phyloP scores from a whole-genome alignment of 2,888 invertebrate species.

The Caenorhabditis doughertyi region DNA sequence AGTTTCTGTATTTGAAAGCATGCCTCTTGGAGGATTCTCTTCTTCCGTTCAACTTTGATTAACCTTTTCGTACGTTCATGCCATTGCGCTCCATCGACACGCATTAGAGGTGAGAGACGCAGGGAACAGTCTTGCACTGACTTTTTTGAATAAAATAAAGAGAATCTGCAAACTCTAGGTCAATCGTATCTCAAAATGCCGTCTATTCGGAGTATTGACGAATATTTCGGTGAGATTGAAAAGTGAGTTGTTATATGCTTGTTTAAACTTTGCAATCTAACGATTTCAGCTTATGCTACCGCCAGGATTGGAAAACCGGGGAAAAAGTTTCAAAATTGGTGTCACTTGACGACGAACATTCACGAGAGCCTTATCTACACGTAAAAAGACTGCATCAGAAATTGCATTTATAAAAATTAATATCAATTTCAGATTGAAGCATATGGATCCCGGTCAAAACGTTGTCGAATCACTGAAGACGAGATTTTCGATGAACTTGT shows the following conservation, averaged over 20 bases:
- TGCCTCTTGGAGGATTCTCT: too few species aligned
- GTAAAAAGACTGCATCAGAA: conserved; percentile 15
- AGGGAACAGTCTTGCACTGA: background rate
- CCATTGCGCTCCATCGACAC: conserved; percentile 11
- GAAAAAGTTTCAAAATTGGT: conserved; percentile 45
- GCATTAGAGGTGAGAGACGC: conserved; percentile 4
- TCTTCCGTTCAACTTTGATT: too few species aligned
- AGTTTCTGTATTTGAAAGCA: too few species aligned
- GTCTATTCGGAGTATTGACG: conserved; percentile 15
- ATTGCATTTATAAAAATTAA: background rate
- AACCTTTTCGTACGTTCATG: too few species aligned
- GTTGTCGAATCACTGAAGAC: conserved; percentile 67
- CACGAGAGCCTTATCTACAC: conserved; percentile 39
- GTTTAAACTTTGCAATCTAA: too few species aligned
- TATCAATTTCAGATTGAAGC: conserved; percentile 56
- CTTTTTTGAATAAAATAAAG: background rate
- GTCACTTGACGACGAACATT: conserved; percentile 44
- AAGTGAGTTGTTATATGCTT: conserved; percentile 21
- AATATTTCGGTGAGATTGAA: conserved; percentile 53
- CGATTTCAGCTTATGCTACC: conserved; percentile 13
- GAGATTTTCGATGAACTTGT: conserved; percentile 73
- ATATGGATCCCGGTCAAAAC: conserved; percentile 63
- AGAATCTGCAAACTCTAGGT: background rate
- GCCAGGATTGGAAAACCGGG: conserved; percentile 51
- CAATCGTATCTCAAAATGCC: conserved; percentile 35